Evolutionary conservation across 1,140 invertebrate species (phyloP).

Genomic region (Caenorhabditis brenneri): DNA sequence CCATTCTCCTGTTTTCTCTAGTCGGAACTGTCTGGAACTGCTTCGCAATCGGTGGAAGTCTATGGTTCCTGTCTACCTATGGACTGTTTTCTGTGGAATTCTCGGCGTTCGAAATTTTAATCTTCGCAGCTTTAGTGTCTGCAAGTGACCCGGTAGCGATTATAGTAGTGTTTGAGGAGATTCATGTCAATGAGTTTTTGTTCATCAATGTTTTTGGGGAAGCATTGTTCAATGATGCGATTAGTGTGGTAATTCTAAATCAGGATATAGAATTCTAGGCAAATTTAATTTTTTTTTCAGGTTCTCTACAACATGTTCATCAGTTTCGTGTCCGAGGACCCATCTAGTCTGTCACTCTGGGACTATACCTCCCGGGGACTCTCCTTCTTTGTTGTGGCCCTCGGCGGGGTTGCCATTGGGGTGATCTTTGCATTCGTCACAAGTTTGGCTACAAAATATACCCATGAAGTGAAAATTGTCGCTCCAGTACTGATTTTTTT

Average conservation of each 20-base stretch:
- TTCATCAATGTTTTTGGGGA: conserved; percentile 99
- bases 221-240: conserved; percentile 92
- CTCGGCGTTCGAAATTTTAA: conserved; percentile 80
- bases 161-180: conserved; percentile 44
- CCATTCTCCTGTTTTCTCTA: conserved; percentile 92
- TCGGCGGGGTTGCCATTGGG: conserved; percentile 90
- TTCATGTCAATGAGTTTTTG: conserved; percentile 88
- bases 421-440: conserved; percentile 92
- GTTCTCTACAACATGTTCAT: conserved; percentile 93
- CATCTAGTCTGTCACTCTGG: conserved; percentile 56
- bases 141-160: conserved; percentile 86
- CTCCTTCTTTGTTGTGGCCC: conserved; percentile 89
- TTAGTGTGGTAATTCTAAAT: conserved; percentile 78
- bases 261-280: too few species aligned
- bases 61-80: conserved; percentile 57
- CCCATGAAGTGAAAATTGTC: conserved; percentile 55
- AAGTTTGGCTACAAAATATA: conserved; percentile 74
- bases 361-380: conserved; percentile 83
- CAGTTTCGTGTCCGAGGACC: conserved; percentile 76
- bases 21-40: conserved; percentile 75
- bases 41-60: conserved; percentile 62
- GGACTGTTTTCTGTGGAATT: conserved; percentile 61
- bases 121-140: conserved; percentile 94
- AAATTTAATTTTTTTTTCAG: conserved; percentile 4
- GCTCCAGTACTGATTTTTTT: conserved; percentile 66